phyloP scores from a whole-genome alignment of 2,797 vertebrate species.

The Acomys russatus region DNA sequence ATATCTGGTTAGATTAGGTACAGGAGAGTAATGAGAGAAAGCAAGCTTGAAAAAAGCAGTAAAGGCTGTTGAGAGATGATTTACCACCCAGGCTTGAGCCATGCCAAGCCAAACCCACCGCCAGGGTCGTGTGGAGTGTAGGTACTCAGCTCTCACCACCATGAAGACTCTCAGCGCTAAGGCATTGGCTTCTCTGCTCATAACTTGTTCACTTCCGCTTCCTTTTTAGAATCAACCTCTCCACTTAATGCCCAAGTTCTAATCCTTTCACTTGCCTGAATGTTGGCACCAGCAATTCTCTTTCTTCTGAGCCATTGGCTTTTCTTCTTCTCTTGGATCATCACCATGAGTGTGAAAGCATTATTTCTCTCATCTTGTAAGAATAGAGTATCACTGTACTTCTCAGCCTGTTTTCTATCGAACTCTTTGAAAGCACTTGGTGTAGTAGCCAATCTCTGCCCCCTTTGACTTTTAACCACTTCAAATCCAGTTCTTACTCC shows the following conservation, averaged over 20 bases:
- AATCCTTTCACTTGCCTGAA: not conserved
- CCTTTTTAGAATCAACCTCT: not conserved
- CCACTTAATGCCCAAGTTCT: not conserved
- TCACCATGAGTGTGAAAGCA: not conserved
- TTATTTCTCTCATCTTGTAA: constrained; percentile 20
- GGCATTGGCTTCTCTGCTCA: not conserved
- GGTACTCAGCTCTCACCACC: not conserved
- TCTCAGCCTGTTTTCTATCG: not conserved
- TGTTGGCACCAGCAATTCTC: not conserved
- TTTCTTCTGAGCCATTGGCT: constrained; percentile 10
- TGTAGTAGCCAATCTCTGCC: not conserved
- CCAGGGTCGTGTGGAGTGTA: not conserved
- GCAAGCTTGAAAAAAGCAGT: not conserved
- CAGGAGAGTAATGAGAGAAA: constrained; percentile 24
- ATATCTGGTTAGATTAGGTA: not conserved
- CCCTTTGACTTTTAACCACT: not conserved
- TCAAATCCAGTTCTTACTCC: not conserved
- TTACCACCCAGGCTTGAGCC: not conserved
- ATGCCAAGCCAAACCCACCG: not conserved
- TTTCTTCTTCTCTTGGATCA: not conserved
- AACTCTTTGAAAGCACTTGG: constrained; percentile 8
- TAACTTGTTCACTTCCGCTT: not conserved
- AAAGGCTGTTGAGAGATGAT: not conserved
- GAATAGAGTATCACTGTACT: constrained; percentile 16
- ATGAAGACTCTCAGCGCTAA: not conserved